Evolutionary conservation across 2,113 vertebrate species (phyloP), one percentile per base, ranked within the genome.

Genomic region (Elgaria multicarinata): DNA sequence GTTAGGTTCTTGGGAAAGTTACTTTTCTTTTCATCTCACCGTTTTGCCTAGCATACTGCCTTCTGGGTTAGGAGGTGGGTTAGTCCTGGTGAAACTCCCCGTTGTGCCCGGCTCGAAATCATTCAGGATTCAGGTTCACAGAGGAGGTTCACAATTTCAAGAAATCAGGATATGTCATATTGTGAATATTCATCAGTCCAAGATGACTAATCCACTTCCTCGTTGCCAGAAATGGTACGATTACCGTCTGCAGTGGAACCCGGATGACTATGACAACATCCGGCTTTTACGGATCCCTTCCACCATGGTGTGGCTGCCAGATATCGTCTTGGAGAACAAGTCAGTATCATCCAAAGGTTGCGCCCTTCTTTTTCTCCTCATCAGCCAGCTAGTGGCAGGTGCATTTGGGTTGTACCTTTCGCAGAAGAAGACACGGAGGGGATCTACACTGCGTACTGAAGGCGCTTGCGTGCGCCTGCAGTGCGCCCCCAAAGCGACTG

Each of bases 321-420:
- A 99, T 1, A 36, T 99, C 0, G 97, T 98, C 88, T 96, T 99
- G 90, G 99, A 99, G 93, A 99, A 99, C 97, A 99, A 99, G 99
- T 99, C 85, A 97, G 97, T 94, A 39, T 28, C 62, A 5, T 16
- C 24, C 50, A 46, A 46, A 6, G 16, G 1, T 33, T 20, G 26
- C 28, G 33, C 26, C 8, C 39, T 4, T 0, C n/a, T 7, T 64
- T 39, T 24, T 24, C 46, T 58, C 39, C 14, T 13, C 26, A 1
- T 18, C 33, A 4, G 18, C 31, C 66, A 22, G 46, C 16, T 44
- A 18, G 22, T 6, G 16, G 26, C 1, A 44, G 22, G 46, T 53
- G 18, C 7, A 13, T 72, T 46, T 72, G 44, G 64, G 67, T n/a
- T 33, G 28, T 9, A 44, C 5, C 39, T 66, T 44, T 36, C 13